Evolutionary conservation across 2,797 vertebrate species (phyloP).

Genomic region (Notoglanidium macrostoma): DNA sequence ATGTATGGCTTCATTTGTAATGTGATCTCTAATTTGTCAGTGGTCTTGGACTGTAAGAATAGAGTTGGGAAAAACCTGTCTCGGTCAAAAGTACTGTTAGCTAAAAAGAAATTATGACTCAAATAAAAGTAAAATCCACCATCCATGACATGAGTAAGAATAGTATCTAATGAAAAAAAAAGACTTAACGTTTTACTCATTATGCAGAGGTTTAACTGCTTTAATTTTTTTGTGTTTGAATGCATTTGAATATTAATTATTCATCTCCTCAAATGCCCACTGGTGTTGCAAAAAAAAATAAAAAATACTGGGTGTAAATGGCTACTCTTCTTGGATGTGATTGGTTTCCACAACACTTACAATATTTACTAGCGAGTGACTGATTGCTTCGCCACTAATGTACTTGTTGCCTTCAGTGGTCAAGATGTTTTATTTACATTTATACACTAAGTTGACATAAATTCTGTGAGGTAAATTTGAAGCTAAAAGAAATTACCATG

Average conservation of each 20-base stretch:
- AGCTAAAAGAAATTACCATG: background rate
- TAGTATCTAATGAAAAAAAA: background rate
- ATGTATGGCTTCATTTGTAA: background rate
- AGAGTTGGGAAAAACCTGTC: background rate
- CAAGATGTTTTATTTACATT: background rate
- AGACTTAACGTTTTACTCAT: background rate
- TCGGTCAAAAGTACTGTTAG: background rate
- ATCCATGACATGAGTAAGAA: background rate
- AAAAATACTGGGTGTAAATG: background rate
- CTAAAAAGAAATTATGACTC: constrained; percentile 1
- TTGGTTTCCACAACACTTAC: background rate
- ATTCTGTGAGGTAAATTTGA: background rate
- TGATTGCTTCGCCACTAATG: background rate
- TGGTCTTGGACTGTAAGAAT: background rate
- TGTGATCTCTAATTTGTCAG: background rate
- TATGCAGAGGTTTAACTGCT: background rate
- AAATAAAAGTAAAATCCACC: background rate
- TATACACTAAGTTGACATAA: background rate
- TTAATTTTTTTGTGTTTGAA: background rate
- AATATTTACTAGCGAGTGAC: background rate
- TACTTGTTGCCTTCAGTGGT: background rate
- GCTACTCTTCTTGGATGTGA: background rate
- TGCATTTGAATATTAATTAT: background rate
- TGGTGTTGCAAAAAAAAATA: background rate
- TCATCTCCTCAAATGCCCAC: background rate